phyloP scores from a whole-genome alignment of 1,140 invertebrate species.

The Rhopalosiphum padi region DNA sequence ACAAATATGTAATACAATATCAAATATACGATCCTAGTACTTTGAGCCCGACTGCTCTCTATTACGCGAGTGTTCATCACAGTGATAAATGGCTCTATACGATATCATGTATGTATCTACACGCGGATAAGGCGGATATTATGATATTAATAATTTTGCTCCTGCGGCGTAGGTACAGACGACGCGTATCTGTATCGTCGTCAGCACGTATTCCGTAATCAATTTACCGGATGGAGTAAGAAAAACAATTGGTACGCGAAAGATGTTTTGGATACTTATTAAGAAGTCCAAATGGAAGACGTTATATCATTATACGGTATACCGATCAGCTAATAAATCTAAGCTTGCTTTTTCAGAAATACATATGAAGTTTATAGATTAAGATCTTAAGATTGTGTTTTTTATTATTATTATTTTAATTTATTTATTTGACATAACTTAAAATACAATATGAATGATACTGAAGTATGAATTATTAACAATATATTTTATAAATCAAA shows the following conservation, averaged over 20 bases:
- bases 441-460: neutral
- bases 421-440: neutral
- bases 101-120: neutral
- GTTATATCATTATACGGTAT: neutral
- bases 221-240: neutral
- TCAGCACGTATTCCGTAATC: neutral
- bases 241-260: neutral
- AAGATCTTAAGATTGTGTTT: neutral
- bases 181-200: neutral
- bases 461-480: neutral
- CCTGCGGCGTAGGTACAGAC: neutral
- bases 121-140: neutral
- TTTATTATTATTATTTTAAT: neutral
- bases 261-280: neutral
- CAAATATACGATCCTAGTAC: neutral
- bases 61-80: neutral
- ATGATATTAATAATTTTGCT: neutral
- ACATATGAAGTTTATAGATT: neutral
- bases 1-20: neutral
- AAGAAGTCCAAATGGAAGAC: neutral
- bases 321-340: neutral
- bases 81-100: neutral
- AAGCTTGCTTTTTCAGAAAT: neutral
- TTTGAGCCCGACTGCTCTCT: neutral
- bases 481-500: too few species aligned